These are phyloP conservation scores for Mormyrops boulengeri DNA, from an alignment of 2,797 vertebrate species.

Conservation along the genomic window DNA sequence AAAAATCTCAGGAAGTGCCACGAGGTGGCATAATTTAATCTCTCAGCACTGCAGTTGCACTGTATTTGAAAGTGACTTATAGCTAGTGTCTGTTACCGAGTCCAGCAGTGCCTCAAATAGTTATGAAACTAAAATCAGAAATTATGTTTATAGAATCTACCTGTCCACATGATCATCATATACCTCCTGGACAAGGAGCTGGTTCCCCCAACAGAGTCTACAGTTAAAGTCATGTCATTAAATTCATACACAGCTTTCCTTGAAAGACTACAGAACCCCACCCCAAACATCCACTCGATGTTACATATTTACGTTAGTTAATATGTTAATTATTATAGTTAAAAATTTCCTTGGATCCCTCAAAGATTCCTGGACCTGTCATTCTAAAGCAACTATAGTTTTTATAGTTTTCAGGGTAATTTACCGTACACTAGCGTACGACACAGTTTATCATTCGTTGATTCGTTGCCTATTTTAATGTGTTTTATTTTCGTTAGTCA, in stretches of 20 bases:
- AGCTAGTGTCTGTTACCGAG: background rate
- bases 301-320: background rate
- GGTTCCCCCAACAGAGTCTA: background rate
- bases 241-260: background rate
- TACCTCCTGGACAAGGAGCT: background rate
- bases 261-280: background rate
- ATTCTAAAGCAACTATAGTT: background rate
- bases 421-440: background rate
- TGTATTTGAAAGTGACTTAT: background rate
- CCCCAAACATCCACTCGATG: background rate
- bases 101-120: background rate
- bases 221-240: background rate
- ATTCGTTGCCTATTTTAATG: background rate
- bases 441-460: background rate
- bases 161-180: background rate
- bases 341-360: background rate
- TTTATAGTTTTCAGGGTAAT: background rate
- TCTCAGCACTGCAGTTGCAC: background rate
- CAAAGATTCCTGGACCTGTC: background rate
- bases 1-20: background rate
- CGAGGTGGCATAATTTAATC: background rate
- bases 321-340: background rate
- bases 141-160: background rate
- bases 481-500: background rate
- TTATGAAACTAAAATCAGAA: background rate